Percentiles rank a stretch among this genome's conserved stretches.
Conservation (phyloP, 1,140 invertebrate species). For the Temnothorax longispinosus region DNA sequence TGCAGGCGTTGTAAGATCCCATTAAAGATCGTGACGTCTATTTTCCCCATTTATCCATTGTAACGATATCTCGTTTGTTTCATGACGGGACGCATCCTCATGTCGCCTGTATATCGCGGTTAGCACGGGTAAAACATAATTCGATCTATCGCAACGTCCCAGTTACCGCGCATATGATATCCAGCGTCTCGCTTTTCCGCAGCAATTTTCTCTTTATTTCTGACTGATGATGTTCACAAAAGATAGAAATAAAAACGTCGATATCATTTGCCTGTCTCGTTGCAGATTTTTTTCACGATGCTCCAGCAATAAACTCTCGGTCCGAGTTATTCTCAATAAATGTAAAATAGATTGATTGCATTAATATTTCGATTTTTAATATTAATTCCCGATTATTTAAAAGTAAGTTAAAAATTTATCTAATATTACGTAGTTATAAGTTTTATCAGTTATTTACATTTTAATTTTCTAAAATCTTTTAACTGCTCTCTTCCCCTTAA, state of each 20-base stretch:
- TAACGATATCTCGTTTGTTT: slow-evolving; percentile 31
- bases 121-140: slow-evolving; percentile 39
- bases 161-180: slow-evolving; percentile 30
- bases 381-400: neutral
- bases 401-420: neutral
- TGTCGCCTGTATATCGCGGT: slow-evolving; percentile 16
- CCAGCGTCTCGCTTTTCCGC: slow-evolving; percentile 13
- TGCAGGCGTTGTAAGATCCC: slow-evolving; percentile 17
- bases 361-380: neutral
- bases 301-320: neutral
- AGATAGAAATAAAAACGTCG: neutral
- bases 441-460: neutral
- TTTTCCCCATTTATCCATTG: slow-evolving; percentile 20
- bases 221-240: neutral
- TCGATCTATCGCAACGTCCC: slow-evolving; percentile 31
- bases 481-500: neutral
- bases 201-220: slow-evolving; percentile 30
- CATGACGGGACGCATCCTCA: slow-evolving; percentile 5
- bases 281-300: slow-evolving; percentile 1
- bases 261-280: neutral
- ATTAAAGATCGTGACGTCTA: slow-evolving; percentile 25
- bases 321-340: neutral
- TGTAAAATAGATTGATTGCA: neutral
- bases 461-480: neutral
- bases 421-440: neutral